Evolutionary conservation across 2,888 invertebrate species (phyloP).

Genomic region (Lochmaea capreae): DNA sequence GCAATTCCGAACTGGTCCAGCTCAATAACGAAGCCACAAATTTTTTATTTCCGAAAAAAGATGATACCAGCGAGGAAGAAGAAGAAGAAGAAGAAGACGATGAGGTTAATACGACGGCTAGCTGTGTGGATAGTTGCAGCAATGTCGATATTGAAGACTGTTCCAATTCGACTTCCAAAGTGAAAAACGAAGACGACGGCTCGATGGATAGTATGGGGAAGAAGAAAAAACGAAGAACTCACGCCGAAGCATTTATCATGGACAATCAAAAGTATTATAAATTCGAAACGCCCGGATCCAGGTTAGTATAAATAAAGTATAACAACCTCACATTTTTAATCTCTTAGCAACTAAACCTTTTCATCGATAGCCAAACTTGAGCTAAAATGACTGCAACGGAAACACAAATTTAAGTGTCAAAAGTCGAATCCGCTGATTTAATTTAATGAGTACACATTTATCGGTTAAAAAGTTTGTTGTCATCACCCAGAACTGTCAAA

Average conservation of each 20-base stretch:
- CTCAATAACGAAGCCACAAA: slow-evolving; percentile 88
- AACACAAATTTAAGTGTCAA: too few relatives aligned
- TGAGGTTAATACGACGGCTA: slow-evolving; percentile 64
- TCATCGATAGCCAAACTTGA: too few relatives aligned
- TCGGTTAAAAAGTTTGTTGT: too few relatives aligned
- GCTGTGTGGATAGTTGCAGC: slow-evolving; percentile 28
- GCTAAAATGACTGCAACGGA: too few relatives aligned
- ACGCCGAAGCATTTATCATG: slow-evolving; percentile 70
- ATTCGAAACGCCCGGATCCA: slow-evolving; percentile 67
- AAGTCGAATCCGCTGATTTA: too few relatives aligned
- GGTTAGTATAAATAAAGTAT: slow-evolving; percentile 52
- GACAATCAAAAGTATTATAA: slow-evolving; percentile 73
- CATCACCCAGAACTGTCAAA: too few relatives aligned
- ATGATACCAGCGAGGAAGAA: slow-evolving; percentile 67
- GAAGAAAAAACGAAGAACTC: slow-evolving; percentile 66
- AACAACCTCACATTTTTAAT: too few relatives aligned
- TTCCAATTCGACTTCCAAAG: slow-evolving; percentile 25
- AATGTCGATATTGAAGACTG: slow-evolving; percentile 26
- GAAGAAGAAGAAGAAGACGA: slow-evolving; percentile 71
- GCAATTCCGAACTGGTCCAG: slow-evolving; percentile 79
- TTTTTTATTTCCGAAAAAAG: slow-evolving; percentile 83
- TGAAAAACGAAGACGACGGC: slow-evolving; percentile 55
- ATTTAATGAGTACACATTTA: too few relatives aligned
- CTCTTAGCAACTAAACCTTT: too few relatives aligned
- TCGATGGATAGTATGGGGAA: slow-evolving; percentile 58